A percentile compares a stretch with the other conserved stretches of the same genome.
These are phyloP conservation scores for Carettochelys insculpta DNA, from an alignment of 2,113 vertebrate genomes.

Conservation along the genomic window DNA sequence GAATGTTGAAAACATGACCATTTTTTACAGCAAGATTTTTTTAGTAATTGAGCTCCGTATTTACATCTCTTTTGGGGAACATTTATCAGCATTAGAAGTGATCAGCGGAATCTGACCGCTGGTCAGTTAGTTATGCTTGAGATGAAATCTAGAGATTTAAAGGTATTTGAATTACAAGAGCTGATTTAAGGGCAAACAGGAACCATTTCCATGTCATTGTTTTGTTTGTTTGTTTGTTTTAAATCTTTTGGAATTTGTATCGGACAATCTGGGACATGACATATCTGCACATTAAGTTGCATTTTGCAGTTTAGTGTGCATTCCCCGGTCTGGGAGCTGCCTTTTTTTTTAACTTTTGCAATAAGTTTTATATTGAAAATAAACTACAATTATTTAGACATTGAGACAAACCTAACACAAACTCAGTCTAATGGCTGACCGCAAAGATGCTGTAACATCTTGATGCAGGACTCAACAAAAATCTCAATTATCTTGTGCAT, in stretches of 20 bases:
- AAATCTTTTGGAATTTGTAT: background rate
- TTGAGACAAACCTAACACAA: rapidly evolving
- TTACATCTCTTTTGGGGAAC: slow-evolving; percentile 2
- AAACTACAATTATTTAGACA: background rate
- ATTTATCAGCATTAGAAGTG: slow-evolving; percentile 24
- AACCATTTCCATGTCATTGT: slow-evolving; percentile 25
- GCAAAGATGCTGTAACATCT: background rate
- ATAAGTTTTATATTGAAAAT: background rate
- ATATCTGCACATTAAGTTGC: background rate
- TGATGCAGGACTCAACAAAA: too few species aligned
- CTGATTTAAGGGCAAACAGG: slow-evolving; percentile 12
- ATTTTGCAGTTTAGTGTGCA: background rate
- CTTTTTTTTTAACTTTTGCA: background rate
- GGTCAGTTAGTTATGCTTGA: slow-evolving; percentile 39
- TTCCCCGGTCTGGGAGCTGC: background rate
- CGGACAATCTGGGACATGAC: background rate
- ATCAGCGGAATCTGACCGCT: slow-evolving; percentile 48
- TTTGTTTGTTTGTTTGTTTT: too few species aligned
- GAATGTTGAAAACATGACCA: slow-evolving; percentile 5
- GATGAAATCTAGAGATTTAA: slow-evolving; percentile 29
- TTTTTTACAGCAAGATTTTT: background rate
- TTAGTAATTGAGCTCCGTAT: background rate
- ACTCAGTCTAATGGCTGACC: background rate
- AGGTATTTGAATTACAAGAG: slow-evolving; percentile 8
- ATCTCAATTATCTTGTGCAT: too few species aligned